A percentile compares a stretch with the other conserved stretches of the same genome.
Evolutionary conservation across 2,888 invertebrate species (phyloP).

Genomic region (Lampropteryx suffumata): DNA sequence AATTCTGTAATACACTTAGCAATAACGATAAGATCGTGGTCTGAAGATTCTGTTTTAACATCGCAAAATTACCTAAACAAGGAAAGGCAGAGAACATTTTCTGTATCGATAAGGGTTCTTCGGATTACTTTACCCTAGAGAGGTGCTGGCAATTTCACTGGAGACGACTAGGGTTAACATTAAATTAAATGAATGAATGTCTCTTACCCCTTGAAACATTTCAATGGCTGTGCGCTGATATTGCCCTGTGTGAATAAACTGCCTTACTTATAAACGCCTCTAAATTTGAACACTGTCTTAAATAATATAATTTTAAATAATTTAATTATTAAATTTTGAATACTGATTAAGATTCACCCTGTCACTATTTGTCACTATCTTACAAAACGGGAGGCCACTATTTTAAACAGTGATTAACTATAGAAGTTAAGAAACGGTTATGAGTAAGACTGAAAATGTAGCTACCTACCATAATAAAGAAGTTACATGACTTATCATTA

Average conservation of each 20-base stretch:
- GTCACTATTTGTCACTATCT: too few relatives aligned
- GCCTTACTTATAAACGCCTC: too few relatives aligned
- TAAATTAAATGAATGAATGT: constrained; percentile 42
- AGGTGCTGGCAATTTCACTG: constrained; percentile 36
- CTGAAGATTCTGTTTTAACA: constrained; percentile 20
- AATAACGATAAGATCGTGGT: constrained; percentile 26
- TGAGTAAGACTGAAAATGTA: too few relatives aligned
- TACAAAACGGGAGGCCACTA: too few relatives aligned
- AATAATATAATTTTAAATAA: too few relatives aligned
- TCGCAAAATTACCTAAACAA: constrained; percentile 30
- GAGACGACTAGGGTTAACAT: constrained; percentile 35
- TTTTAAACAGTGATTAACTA: too few relatives aligned
- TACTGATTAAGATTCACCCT: too few relatives aligned
- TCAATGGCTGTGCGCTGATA: constrained; percentile 18
- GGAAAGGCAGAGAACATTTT: constrained; percentile 28
- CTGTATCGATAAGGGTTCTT: constrained; percentile 41
- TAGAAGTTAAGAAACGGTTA: too few relatives aligned
- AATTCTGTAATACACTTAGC: constrained; percentile 10
- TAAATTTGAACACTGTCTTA: too few relatives aligned
- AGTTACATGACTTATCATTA: too few relatives aligned
- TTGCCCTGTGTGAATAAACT: constrained; percentile 1
- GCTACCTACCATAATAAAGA: too few relatives aligned
- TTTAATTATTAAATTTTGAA: too few relatives aligned
- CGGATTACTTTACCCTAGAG: constrained; percentile 37
- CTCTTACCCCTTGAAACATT: constrained; percentile 24